Evolutionary conservation across 2,888 invertebrate genomes (phyloP).

Genomic region (Eupithecia exiguata): DNA sequence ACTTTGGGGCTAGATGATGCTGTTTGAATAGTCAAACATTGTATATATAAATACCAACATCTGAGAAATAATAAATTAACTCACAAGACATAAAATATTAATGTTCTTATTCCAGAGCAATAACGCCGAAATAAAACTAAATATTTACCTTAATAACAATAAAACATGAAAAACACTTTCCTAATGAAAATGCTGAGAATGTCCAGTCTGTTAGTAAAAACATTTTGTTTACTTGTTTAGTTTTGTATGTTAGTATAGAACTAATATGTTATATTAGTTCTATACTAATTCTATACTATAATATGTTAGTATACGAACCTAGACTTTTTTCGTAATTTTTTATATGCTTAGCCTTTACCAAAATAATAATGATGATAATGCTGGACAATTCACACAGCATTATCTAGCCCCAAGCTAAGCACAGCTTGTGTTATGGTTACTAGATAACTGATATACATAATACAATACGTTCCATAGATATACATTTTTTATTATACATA

Average conservation of each 20-base stretch:
- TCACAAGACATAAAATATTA: not conserved
- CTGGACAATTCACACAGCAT: no score
- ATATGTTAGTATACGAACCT: not conserved
- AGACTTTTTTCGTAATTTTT: not conserved
- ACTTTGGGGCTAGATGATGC: not conserved
- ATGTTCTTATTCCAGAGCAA: not conserved
- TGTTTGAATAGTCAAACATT: not conserved
- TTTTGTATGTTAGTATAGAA: not conserved
- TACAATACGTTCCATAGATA: no score
- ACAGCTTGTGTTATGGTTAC: no score
- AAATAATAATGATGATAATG: not conserved
- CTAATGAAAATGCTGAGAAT: not conserved
- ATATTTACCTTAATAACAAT: slow-evolving; percentile 38
- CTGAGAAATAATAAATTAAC: not conserved
- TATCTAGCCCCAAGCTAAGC: no score
- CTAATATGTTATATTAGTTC: no score
- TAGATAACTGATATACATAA: no score
- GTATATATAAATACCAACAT: not conserved
- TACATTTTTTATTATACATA: no score
- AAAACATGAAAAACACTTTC: slow-evolving; percentile 30
- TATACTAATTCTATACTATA: no score
- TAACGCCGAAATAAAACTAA: not conserved
- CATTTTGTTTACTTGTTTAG: no score
- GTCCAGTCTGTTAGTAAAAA: not conserved
- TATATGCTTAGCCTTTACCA: not conserved